Evolutionary conservation across 2,888 invertebrate species (phyloP).

Genomic region (Epirrhoe tristata): DNA sequence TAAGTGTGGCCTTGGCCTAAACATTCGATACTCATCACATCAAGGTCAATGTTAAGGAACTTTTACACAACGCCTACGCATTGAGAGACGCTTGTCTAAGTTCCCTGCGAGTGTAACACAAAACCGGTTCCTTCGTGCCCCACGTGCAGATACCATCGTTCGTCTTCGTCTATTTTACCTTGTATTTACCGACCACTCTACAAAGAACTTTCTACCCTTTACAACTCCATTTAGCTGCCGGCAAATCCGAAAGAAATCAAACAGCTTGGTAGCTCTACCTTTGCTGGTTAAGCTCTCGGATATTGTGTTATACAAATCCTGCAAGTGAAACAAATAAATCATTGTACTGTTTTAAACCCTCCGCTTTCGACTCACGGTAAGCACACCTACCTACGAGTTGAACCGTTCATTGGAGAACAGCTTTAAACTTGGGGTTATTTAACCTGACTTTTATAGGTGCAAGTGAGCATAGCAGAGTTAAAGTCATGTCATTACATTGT

Average conservation of each 20-base stretch:
- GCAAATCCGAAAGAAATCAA: constrained; percentile 10
- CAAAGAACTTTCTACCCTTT: constrained; percentile 46
- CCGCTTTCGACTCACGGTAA: not conserved
- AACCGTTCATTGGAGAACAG: not conserved
- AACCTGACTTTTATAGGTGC: not conserved
- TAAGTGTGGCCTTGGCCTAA: not conserved
- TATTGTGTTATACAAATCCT: constrained; percentile 36
- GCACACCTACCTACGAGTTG: not conserved
- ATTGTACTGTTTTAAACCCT: constrained; percentile 30
- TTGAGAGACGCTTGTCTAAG: constrained; percentile 13
- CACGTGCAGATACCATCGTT: constrained; percentile 77
- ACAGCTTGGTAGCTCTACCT: constrained; percentile 16
- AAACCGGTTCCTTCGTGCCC: constrained; percentile 73
- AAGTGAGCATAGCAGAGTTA: not conserved
- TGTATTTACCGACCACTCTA: constrained; percentile 46
- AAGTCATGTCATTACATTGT: not conserved
- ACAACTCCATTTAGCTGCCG: constrained; percentile 27
- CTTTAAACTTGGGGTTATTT: not conserved
- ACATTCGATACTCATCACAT: not conserved
- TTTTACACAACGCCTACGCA: not conserved
- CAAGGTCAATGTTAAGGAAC: not conserved
- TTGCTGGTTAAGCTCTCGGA: constrained; percentile 19
- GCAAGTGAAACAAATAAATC: constrained; percentile 36
- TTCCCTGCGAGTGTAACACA: constrained; percentile 27
- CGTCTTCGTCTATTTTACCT: constrained; percentile 79